Evolutionary conservation across 1,140 invertebrate genomes (phyloP), one percentile per base, ranked within the genome.

Genomic region (Kradibia gibbosae): DNA sequence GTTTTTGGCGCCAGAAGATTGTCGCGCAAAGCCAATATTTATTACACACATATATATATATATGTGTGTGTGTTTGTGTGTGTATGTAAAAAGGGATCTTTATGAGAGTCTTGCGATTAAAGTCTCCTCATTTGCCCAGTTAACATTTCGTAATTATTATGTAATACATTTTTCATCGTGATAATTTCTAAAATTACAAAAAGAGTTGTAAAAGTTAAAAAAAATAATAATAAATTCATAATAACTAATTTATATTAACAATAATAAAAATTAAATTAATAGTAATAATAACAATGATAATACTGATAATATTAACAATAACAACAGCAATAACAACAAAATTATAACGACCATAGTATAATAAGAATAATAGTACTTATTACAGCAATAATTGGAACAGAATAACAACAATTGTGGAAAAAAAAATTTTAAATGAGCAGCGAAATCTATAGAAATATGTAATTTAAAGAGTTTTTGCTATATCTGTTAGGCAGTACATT

Each of bases 401-500:
- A 53, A 17, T 20, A 53, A 53, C 50, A 53, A 53, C 50, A 22
- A 17, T 53, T 20, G 22, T 20, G 15, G 15, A 20, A 53, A 53
- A 11, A 53, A 8, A 3, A 53, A 77, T 62, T 74, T 34, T 42
- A 65, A 78, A 20, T 20, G 42, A 62, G 50, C 42, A 65, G 42
- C 39, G 15, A 60, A 67, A 57, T 28, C 10, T 60, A 53, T 62
- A 53, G 13, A 77, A 22, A 82, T 17, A 45, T 34, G 42, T 22
- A 82, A 31, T 36, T 72, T 60, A 72, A 82, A n/a, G 31, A 72
- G 57, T 72, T 72, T 81, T 57, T 80, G 65, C 31, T 67, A 70
- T 20, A n/a, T 80, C 28, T 65, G 45, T 57, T 17, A 76, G 73
- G 80, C 80, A 81, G 80, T 81, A 81, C n/a, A 76, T 81, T 81